Evolutionary conservation across 2,113 vertebrate species (phyloP), one percentile per base, ranked within the genome.

Genomic region (Boulengeromyrus knoepffleri): DNA sequence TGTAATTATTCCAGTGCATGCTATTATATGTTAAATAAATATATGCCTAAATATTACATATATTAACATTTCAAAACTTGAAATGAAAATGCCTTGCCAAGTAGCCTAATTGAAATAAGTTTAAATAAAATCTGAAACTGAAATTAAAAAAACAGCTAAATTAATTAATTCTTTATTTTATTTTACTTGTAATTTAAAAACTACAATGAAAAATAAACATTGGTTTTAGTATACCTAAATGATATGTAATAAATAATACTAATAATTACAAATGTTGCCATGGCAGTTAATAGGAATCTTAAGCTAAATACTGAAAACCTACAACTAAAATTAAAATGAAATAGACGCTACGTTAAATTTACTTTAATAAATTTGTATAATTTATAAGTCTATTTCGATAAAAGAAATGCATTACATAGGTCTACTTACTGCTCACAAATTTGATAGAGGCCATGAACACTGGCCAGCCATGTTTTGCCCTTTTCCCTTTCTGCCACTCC

Each of bases 401-500:
- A 58, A 24, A 58, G 36, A 80, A 80, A 80, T 80, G 74, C 74
- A 80, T 80, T 27, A 85, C 45, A 49, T 24, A 50, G 13, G 19
- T 24, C 15, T 42, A 24, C 89, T 90, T 88, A 88, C 89, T 74
- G 84, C 85, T 88, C 53, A 88, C 89, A 88, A 88, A 88, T 17
- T 87, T 88, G 66, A 90, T 52, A 42, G 46, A 87, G 85, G 85
- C 89, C n/a, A 19, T 58, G 66, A 88, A 80, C 85, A 77, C 85
- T 74, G 86, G 66, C 66, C 89, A 83, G 45, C 89, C 86, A 52
- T 80, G 58, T 90, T 80, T 77, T 45, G 85, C 36, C 70, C 77
- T 90, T 50, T 56, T 90, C 31, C 86, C 86, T 50, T 88, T 70
- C 8, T 87, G 46, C 89, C 89, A 90, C 42, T 88, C 89, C 24